Percentiles rank a stretch among this genome's conserved stretches.
phyloP scores from a whole-genome alignment of 2,113 vertebrate species.

The Eira barbara region DNA sequence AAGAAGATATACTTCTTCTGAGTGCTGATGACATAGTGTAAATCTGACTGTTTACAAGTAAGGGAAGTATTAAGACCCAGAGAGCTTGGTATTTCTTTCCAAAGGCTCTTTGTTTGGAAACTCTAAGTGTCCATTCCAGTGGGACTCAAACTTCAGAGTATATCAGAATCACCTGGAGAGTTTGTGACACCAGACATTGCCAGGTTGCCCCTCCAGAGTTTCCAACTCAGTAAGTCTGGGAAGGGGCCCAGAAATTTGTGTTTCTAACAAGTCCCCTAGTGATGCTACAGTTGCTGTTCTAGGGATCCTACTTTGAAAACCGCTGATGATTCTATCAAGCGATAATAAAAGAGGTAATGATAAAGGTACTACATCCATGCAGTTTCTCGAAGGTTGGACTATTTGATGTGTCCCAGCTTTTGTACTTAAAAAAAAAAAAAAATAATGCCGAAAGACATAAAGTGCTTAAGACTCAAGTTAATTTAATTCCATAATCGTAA shows the following conservation, averaged over 20 bases:
- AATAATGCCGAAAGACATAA: constrained; percentile 54
- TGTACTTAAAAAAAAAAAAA: constrained; percentile 11
- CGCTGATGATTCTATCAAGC: neutral
- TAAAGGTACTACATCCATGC: neutral
- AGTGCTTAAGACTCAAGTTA: constrained; percentile 75
- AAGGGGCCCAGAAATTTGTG: neutral
- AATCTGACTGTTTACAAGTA: neutral
- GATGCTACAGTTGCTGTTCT: neutral
- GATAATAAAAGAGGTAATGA: neutral
- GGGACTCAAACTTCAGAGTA: neutral
- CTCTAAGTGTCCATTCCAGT: neutral
- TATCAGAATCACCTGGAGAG: neutral
- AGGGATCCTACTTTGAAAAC: neutral
- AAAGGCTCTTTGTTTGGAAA: neutral
- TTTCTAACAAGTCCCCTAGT: neutral
- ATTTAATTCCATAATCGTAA: constrained; percentile 71
- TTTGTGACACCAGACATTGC: neutral
- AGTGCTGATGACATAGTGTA: neutral
- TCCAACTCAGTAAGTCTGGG: neutral
- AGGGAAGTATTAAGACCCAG: neutral
- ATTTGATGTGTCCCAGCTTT: constrained; percentile 49
- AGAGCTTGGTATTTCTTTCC: neutral
- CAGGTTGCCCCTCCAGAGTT: neutral
- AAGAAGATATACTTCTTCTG: neutral
- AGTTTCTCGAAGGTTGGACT: neutral